Conservation (phyloP, 35 echinoderm and acorn worm genomes). For the Heliocidaris erythrogramma region DNA sequence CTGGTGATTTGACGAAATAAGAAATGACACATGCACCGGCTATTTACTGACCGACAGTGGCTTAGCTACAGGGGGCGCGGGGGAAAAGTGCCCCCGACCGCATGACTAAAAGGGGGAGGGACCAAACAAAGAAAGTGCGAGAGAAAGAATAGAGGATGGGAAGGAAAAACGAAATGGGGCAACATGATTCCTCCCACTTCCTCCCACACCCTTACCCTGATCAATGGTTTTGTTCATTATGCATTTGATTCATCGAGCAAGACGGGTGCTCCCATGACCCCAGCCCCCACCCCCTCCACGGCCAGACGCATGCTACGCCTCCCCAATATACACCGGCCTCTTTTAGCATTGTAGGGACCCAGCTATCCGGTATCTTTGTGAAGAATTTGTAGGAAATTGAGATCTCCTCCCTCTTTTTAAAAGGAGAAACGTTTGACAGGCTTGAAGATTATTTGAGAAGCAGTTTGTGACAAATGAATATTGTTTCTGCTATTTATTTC, state of each 20-base stretch:
- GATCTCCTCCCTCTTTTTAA: too few species aligned
- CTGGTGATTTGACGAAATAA: slow-evolving; percentile 3
- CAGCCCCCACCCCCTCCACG: neutral
- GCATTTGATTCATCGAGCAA: too few species aligned
- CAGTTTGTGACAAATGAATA: neutral
- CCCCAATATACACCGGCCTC: too few species aligned
- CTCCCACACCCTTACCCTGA: too few species aligned
- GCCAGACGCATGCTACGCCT: neutral
- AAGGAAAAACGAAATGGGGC: neutral
- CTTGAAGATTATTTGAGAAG: too few species aligned
- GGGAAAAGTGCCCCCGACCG: neutral
- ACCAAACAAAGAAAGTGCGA: neutral
- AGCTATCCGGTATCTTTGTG: too few species aligned
- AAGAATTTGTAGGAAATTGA: too few species aligned
- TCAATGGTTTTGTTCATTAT: too few species aligned
- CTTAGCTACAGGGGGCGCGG: neutral
- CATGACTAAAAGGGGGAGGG: neutral
- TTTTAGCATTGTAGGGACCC: too few species aligned
- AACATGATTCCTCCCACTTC: too few species aligned
- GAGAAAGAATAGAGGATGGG: neutral
- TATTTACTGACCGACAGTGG: slow-evolving; percentile 3
- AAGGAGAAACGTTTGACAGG: too few species aligned
- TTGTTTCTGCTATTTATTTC: neutral
- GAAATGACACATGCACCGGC: neutral
- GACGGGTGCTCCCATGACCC: neutral